Conservation (phyloP, 2,113 vertebrate species). For the Vidua macroura region DNA sequence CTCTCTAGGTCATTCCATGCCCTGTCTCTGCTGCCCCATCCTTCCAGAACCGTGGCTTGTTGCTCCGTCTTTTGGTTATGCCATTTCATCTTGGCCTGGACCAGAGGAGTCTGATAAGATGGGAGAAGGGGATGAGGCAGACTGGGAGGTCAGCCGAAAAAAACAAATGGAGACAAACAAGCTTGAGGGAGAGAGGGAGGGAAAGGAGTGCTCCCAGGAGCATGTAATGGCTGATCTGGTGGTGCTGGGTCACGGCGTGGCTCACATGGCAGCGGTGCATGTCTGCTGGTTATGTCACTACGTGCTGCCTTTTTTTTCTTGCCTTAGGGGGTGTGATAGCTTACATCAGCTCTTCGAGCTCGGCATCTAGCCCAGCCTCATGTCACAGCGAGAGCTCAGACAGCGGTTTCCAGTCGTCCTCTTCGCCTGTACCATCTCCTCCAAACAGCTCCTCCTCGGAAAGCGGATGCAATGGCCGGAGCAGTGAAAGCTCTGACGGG, state of each 20-base stretch:
- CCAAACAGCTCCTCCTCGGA: conserved; percentile 79
- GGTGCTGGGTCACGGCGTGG: conserved; percentile 39
- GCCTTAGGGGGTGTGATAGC: conserved; percentile 91
- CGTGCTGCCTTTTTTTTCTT: conserved; percentile 40
- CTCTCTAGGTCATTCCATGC: background rate
- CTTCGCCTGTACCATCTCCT: conserved; percentile 82
- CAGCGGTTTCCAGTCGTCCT: conserved; percentile 82
- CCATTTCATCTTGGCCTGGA: background rate
- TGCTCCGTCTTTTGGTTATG: background rate
- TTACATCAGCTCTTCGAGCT: conserved; percentile 93
- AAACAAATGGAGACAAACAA: background rate
- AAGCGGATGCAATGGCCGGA: conserved; percentile 58
- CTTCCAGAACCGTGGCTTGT: background rate
- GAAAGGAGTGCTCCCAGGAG: background rate
- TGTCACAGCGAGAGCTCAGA: conserved; percentile 89
- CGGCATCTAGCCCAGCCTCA: conserved; percentile 87
- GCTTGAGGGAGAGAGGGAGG: background rate
- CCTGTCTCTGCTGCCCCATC: background rate
- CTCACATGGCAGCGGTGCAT: conserved; percentile 50
- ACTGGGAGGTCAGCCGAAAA: background rate
- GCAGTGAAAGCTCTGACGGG: conserved; percentile 60
- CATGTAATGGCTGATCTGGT: conserved; percentile 48
- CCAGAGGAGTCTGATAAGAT: background rate
- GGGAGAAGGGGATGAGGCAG: background rate
- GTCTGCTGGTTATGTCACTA: conserved; percentile 59